Evolutionary conservation across 1,140 invertebrate genomes (phyloP), one percentile per base, ranked within the genome.

Genomic region (Paracyclopina nana): DNA sequence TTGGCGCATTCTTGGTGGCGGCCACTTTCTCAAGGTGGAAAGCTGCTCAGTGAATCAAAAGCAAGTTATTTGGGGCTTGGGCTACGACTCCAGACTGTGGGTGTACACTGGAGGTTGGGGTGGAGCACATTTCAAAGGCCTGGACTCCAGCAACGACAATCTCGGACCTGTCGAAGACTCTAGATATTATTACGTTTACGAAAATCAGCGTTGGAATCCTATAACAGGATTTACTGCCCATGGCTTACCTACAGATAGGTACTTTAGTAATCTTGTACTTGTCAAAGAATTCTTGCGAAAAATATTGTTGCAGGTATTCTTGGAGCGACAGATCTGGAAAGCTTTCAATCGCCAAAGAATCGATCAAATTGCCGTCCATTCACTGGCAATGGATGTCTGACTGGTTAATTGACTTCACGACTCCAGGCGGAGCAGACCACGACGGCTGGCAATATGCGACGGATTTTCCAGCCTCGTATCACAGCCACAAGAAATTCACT

Each of bases 391-490:
- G 86, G 86, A 72, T 80, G 41, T 80, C 80, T 6, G 84, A 90
- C 60, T 91, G 86, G 87, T 73, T 78, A 55, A 72, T 88, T 9
- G 85, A 91, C 64, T 90, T 82, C 61, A 77, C 80, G 61, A 78
- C 80, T 27, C 78, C 79, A 1, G 82, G 82, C n/a, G 84, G 84
- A 1, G 80, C 82, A 1, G 85, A 91, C 65, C 71, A 72, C 50
- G 82, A 90, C 56, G 86, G 86, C 2, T 92, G 87, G 87, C 86
- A 91, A 62, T 91, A 91, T 67, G 83, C 85, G 2, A 78, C 81
- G 1, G 85, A 91, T 65, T 91, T 90, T 63, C 82, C 83, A 5
- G 74, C 78, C 0, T 73, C 73, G 20, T 91, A 84, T 64, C 85
- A 90, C 62, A 73, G 74, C 0, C 75, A 78, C 56, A 87, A 86